Evolutionary conservation across 2,888 invertebrate genomes (phyloP).

Genomic region (Chalcosyrphus nemorum): DNA sequence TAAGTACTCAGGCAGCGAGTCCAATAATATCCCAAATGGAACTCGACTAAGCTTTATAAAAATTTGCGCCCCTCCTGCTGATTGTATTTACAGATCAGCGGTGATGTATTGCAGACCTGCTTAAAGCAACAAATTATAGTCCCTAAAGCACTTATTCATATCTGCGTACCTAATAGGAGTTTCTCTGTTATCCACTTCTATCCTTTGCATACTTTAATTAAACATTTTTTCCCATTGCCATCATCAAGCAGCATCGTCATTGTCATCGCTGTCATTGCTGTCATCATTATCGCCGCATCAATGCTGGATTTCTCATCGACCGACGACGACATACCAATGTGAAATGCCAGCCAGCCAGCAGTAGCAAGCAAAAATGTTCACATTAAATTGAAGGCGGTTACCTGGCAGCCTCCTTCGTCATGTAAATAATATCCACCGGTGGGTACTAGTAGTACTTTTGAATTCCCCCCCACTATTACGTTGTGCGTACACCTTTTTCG

Average conservation of each 20-base stretch:
- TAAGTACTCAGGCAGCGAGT: too few relatives aligned
- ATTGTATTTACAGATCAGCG: not conserved
- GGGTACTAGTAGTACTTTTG: not conserved
- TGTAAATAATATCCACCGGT: constrained; percentile 66
- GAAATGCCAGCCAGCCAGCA: constrained; percentile 38
- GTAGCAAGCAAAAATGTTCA: constrained; percentile 38
- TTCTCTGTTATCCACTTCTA: not conserved
- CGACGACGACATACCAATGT: constrained; percentile 32
- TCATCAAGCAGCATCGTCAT: constrained; percentile 55
- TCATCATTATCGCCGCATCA: constrained; percentile 60
- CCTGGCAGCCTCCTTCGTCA: constrained; percentile 24
- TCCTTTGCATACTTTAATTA: constrained; percentile 7
- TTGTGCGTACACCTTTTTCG: constrained; percentile 8
- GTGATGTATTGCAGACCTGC: not conserved
- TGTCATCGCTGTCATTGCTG: constrained; percentile 61
- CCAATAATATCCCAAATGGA: too few relatives aligned
- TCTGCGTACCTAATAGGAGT: not conserved
- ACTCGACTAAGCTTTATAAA: too few relatives aligned
- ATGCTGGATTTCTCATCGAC: constrained; percentile 36
- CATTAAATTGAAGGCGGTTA: constrained; percentile 29
- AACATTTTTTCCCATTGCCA: constrained; percentile 35
- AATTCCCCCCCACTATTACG: not conserved
- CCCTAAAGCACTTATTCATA: not conserved
- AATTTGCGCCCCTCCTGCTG: not conserved
- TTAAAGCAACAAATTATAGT: not conserved